A percentile compares a stretch with the other conserved stretches of the same genome.
These are phyloP conservation scores for Pimpla rufipes DNA, from an alignment of 2,888 invertebrate species.

Conservation along the genomic window DNA sequence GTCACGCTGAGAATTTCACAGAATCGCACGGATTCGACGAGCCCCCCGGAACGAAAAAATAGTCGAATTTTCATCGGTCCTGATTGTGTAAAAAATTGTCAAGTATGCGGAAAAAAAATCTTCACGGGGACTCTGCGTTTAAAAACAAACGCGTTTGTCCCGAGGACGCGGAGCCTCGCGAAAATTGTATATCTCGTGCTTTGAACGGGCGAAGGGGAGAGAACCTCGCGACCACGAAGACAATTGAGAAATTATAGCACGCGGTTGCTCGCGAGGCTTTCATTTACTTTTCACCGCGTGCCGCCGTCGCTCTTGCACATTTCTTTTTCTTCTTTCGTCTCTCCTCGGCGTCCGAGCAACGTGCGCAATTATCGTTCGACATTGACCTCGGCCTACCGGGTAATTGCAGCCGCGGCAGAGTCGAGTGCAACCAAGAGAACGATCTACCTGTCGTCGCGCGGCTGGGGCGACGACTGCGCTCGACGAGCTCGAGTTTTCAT, in stretches of 20 bases:
- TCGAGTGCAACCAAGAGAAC: constrained; percentile 35
- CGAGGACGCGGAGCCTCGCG: neutral
- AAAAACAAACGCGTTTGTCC: neutral
- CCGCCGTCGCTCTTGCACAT: constrained; percentile 3
- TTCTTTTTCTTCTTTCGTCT: neutral
- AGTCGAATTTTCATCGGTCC: neutral
- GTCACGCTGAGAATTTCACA: constrained; percentile 14
- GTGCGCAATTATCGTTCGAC: constrained; percentile 59
- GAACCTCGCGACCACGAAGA: constrained; percentile 45
- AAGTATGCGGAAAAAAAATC: neutral
- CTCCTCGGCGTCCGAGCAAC: constrained; percentile 17
- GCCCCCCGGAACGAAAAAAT: neutral
- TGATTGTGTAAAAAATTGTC: neutral
- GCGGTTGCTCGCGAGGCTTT: constrained; percentile 39
- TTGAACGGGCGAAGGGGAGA: constrained; percentile 4
- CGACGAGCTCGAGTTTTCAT: constrained; percentile 11
- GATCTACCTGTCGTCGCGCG: constrained; percentile 26
- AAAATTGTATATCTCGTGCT: constrained; percentile 27
- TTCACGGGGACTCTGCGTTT: constrained; percentile 3
- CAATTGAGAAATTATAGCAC: constrained; percentile 66
- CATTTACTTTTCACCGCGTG: constrained; percentile 54
- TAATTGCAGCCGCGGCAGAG: constrained; percentile 36
- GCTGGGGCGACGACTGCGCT: neutral
- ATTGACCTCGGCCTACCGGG: constrained; percentile 54
- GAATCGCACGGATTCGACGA: neutral